A percentile compares a stretch with the other conserved stretches of the same genome.
Conservation (phyloP, 2,888 invertebrate species). For the Euproctis similis region DNA sequence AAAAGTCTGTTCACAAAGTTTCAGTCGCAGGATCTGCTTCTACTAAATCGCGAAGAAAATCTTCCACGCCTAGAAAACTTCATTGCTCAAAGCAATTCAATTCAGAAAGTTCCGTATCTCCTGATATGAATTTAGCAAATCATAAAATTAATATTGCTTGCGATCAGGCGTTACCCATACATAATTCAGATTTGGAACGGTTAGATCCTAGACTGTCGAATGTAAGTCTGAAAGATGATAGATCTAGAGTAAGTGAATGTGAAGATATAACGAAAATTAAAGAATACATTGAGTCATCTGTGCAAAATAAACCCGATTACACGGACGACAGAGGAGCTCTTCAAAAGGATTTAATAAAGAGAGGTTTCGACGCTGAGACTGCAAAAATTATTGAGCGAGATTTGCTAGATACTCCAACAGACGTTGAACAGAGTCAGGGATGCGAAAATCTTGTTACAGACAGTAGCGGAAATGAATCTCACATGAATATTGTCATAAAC, state of each 20-base stretch:
- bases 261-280: constrained; percentile 61
- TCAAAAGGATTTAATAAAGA: constrained; percentile 53
- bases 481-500: not conserved
- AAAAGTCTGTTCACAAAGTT: constrained; percentile 23
- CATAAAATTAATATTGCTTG: constrained; percentile 16
- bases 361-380: constrained; percentile 62
- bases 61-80: constrained; percentile 66
- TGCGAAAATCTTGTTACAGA: constrained; percentile 18
- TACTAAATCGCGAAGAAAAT: constrained; percentile 66
- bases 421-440: constrained; percentile 9
- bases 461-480: not conserved
- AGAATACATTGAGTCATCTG: constrained; percentile 48
- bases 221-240: constrained; percentile 54
- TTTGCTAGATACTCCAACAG: constrained; percentile 45
- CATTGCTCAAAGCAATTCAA: constrained; percentile 52
- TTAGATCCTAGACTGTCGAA: constrained; percentile 55
- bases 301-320: constrained; percentile 11
- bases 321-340: constrained; percentile 33
- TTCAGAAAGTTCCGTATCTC: constrained; percentile 44
- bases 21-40: constrained; percentile 29
- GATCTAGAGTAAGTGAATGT: constrained; percentile 35
- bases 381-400: constrained; percentile 66
- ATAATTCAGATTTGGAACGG: constrained; percentile 54
- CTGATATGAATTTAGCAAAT: constrained; percentile 27
- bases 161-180: constrained; percentile 19